phyloP scores from a whole-genome alignment of 2,113 vertebrate species.

The Platysternon megacephalum region DNA sequence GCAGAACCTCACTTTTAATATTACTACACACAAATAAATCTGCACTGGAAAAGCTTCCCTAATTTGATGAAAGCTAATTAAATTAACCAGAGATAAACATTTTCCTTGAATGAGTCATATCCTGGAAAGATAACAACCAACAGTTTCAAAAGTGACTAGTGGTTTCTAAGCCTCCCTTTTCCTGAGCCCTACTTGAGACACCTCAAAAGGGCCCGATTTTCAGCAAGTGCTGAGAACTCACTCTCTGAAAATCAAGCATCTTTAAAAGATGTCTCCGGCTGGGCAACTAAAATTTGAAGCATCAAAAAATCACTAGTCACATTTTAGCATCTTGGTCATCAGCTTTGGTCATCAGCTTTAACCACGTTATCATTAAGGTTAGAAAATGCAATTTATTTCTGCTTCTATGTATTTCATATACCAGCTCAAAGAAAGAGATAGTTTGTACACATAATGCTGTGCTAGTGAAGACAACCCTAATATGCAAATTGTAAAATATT shows the following conservation, averaged over 20 bases:
- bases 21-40: background rate
- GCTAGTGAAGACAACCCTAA: background rate
- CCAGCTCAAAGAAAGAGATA: background rate
- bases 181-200: background rate
- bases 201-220: background rate
- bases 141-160: background rate
- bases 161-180: background rate
- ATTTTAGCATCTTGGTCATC: background rate
- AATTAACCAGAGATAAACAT: background rate
- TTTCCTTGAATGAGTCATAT: background rate
- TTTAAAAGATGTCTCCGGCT: background rate
- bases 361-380: background rate
- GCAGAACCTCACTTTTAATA: background rate
- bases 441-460: background rate
- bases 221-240: background rate
- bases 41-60: background rate
- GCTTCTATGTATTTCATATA: background rate
- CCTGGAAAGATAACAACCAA: background rate
- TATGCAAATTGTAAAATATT: background rate
- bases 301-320: background rate
- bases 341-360: background rate
- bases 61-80: background rate
- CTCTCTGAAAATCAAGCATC: background rate
- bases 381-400: background rate
- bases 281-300: background rate